Conservation (phyloP, 2,888 invertebrate genomes). For the Dasypolia templi region DNA sequence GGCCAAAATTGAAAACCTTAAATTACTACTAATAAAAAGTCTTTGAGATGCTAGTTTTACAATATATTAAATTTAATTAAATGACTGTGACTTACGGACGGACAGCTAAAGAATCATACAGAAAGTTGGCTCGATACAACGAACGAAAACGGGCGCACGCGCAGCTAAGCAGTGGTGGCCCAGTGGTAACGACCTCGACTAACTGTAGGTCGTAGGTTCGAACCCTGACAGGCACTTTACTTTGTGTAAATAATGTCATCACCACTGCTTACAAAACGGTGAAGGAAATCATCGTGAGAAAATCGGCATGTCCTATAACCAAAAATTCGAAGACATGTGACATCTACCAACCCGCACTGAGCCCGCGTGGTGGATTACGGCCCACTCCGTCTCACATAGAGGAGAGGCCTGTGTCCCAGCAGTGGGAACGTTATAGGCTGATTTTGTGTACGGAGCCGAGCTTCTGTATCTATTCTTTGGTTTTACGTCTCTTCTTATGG, state of each 20-base stretch:
- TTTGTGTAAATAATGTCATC: too few species aligned
- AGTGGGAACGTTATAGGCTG: background rate
- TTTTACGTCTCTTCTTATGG: background rate
- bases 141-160: background rate
- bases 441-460: too few species aligned
- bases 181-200: too few species aligned
- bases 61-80: background rate
- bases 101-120: too few species aligned
- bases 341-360: background rate
- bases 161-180: background rate
- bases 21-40: slow-evolving; percentile 10
- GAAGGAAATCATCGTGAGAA: background rate
- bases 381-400: background rate
- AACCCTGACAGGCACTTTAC: too few species aligned
- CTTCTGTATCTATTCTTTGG: background rate
- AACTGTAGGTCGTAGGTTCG: too few species aligned
- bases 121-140: background rate
- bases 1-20: too few species aligned
- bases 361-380: background rate
- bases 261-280: background rate
- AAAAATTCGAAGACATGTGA: background rate
- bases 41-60: slow-evolving; percentile 22
- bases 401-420: background rate
- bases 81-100: background rate
- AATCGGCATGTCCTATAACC: background rate